Conservation (phyloP, 2,797 vertebrate species). For the Miichthys miiuy region DNA sequence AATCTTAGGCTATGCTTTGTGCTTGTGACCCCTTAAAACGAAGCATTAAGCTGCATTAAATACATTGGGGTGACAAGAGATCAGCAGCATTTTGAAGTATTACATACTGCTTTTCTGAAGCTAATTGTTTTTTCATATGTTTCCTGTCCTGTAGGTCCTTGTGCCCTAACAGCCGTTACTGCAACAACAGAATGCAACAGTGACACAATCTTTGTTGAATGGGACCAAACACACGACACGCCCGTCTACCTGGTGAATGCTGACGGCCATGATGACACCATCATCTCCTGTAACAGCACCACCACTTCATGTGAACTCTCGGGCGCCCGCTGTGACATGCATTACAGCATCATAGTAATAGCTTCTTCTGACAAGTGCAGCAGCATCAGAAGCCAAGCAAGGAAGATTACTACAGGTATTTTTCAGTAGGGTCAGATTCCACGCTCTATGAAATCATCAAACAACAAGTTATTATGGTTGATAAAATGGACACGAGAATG, state of each 20-base stretch:
- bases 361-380: slow-evolving; percentile 84
- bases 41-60: too few species aligned
- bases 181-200: slow-evolving; percentile 74
- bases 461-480: too few species aligned
- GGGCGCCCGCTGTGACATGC: slow-evolving; percentile 70
- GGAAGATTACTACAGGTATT: slow-evolving; percentile 80
- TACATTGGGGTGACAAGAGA: too few species aligned
- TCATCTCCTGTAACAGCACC: slow-evolving; percentile 82
- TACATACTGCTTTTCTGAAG: background rate
- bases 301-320: slow-evolving; percentile 74
- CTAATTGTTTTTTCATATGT: background rate
- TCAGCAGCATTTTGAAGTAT: background rate
- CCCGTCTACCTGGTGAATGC: slow-evolving; percentile 82
- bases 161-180: slow-evolving; percentile 72
- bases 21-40: too few species aligned
- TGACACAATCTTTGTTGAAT: slow-evolving; percentile 76
- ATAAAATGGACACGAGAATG: too few species aligned
- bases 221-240: slow-evolving; percentile 63
- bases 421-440: background rate
- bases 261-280: slow-evolving; percentile 72
- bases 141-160: slow-evolving; percentile 76
- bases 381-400: slow-evolving; percentile 82
- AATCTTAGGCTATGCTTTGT: too few species aligned
- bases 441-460: too few species aligned
- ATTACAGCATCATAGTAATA: slow-evolving; percentile 83